Conservation (phyloP, 1,140 invertebrate species). For the Pemphigus obesinymphae region DNA sequence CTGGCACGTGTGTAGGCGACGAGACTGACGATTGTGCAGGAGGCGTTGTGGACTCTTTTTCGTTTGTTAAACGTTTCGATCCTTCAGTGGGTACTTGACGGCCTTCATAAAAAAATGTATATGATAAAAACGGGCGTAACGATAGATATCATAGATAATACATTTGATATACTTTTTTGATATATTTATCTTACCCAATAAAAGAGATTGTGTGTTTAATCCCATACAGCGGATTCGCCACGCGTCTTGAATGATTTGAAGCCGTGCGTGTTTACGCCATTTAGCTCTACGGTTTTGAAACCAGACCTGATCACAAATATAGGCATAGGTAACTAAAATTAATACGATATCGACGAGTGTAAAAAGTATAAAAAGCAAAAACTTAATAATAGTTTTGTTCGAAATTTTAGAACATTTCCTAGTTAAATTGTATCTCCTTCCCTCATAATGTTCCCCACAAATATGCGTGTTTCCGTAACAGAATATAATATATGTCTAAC, state of each 20-base stretch:
- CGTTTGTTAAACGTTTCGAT: neutral
- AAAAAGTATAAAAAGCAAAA: too few species aligned
- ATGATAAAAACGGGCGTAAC: neutral
- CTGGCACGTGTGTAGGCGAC: slow-evolving; percentile 1
- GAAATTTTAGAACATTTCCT: too few species aligned
- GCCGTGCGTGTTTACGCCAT: slow-evolving; percentile 78
- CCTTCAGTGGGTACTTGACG: neutral
- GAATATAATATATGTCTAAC: too few species aligned
- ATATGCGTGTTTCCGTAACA: too few species aligned
- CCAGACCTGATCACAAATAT: slow-evolving; percentile 67
- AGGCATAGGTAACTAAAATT: too few species aligned
- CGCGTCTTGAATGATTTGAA: slow-evolving; percentile 79
- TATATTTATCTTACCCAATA: slow-evolving; percentile 46
- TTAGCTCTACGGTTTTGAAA: slow-evolving; percentile 84
- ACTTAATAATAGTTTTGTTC: too few species aligned
- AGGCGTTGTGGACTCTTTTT: neutral
- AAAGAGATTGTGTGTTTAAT: slow-evolving; percentile 56
- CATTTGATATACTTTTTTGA: too few species aligned
- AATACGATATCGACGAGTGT: too few species aligned
- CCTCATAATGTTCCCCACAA: too few species aligned
- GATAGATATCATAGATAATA: too few species aligned
- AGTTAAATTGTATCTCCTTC: too few species aligned
- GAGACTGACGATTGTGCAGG: slow-evolving; percentile 10
- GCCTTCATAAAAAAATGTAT: neutral
- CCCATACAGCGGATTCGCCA: slow-evolving; percentile 83